Conservation (phyloP, 2,113 vertebrate species). For the Aptenodytes patagonicus region DNA sequence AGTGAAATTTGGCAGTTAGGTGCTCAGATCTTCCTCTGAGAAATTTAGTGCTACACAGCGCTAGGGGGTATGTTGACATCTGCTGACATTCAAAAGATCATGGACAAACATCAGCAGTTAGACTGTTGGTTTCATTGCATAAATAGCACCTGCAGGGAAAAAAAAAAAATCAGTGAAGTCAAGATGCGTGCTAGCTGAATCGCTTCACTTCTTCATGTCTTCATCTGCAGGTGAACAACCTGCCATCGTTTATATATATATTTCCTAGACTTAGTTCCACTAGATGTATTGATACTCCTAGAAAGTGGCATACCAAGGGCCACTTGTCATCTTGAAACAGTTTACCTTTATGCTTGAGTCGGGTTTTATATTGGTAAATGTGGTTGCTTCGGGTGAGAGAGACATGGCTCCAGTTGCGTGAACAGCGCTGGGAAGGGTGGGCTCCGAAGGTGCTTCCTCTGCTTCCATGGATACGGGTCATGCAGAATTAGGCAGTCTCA, state of each 20-base stretch:
- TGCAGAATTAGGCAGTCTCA: neutral
- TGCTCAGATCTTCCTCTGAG: neutral
- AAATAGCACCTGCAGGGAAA: neutral
- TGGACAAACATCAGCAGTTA: neutral
- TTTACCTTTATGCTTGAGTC: neutral
- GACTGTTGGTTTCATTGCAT: neutral
- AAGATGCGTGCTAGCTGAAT: neutral
- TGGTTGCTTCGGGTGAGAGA: neutral
- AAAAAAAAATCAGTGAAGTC: neutral
- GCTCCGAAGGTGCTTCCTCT: neutral
- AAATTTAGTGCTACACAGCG: neutral
- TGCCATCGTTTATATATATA: neutral
- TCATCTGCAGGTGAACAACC: neutral
- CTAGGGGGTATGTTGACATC: neutral
- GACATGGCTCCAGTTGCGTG: rapidly evolving
- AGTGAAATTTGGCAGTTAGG: neutral
- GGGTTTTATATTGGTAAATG: neutral
- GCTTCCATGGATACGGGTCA: neutral
- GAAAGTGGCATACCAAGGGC: neutral
- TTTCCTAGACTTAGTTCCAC: neutral
- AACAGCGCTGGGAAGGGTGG: neutral
- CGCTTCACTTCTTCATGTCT: neutral
- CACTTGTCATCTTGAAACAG: neutral
- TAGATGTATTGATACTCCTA: neutral
- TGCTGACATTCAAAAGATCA: neutral